Evolutionary conservation across 2,113 vertebrate species (phyloP).

Genomic region (Apistogramma diplotaenia): DNA sequence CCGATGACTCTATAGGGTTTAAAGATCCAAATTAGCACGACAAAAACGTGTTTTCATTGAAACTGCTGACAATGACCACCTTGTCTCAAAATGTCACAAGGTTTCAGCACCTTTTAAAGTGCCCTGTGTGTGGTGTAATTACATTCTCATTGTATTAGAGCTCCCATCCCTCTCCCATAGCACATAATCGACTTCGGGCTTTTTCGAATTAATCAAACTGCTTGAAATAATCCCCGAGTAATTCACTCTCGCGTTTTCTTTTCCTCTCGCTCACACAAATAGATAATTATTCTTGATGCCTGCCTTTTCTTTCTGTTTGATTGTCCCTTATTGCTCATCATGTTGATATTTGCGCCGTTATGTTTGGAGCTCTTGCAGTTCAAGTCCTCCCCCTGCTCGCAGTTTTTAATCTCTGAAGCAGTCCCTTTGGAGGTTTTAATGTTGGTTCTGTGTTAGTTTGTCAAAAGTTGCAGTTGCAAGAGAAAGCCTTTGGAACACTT

Average conservation of each 20-base stretch:
- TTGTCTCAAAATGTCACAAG: neutral
- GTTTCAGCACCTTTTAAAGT: neutral
- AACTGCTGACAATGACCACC: neutral
- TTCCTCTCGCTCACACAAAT: neutral
- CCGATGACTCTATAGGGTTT: neutral
- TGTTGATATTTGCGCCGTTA: neutral
- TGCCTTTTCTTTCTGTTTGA: neutral
- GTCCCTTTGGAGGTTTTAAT: neutral
- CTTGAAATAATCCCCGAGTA: constrained; percentile 18
- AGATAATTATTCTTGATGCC: constrained; percentile 9
- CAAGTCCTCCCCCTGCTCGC: neutral
- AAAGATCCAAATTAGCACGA: neutral
- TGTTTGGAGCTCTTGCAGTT: neutral
- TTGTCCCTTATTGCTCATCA: neutral
- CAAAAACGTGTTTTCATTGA: neutral
- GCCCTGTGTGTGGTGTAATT: neutral
- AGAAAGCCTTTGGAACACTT: neutral
- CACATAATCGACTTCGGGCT: constrained; percentile 9
- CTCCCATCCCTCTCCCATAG: neutral
- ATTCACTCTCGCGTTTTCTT: neutral
- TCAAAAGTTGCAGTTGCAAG: neutral
- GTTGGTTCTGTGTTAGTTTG: neutral
- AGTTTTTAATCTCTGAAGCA: neutral
- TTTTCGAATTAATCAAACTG: constrained; percentile 11
- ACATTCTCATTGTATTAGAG: neutral